Conservation (phyloP, 2,797 vertebrate species). For the Pogoniulus pusillus region DNA sequence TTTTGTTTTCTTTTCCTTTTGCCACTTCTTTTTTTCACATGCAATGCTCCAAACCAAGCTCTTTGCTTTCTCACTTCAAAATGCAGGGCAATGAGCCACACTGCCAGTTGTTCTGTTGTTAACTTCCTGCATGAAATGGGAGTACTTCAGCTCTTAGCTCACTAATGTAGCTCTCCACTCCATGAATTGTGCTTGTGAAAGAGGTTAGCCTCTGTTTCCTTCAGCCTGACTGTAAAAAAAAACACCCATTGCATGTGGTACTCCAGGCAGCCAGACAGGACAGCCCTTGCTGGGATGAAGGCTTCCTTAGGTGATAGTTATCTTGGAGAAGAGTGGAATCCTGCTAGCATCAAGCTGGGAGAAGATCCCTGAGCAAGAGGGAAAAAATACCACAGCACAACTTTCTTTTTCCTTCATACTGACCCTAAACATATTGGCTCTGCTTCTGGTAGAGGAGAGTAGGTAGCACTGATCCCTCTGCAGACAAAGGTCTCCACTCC, state of each 20-base stretch:
- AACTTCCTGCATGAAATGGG: background rate
- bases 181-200: background rate
- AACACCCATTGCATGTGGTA: background rate
- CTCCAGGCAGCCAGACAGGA: background rate
- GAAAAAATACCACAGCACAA: rapidly evolving
- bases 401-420: background rate
- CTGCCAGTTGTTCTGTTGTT: background rate
- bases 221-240: background rate
- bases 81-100: background rate
- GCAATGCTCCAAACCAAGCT: background rate
- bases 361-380: background rate
- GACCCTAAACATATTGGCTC: background rate
- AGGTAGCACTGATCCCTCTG: background rate
- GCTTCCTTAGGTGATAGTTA: background rate
- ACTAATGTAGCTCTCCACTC: background rate
- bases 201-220: background rate
- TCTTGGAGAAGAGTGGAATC: background rate
- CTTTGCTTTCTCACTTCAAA: conserved; percentile 1
- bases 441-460: background rate
- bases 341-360: background rate
- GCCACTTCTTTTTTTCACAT: background rate
- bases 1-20: too few species aligned
- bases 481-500: background rate
- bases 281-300: background rate
- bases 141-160: background rate